Evolutionary conservation across 35 echinoderm and acorn worm species (phyloP), one percentile per base, ranked within the genome.

Genomic region (Hemicentrotus pulcherrimus): DNA sequence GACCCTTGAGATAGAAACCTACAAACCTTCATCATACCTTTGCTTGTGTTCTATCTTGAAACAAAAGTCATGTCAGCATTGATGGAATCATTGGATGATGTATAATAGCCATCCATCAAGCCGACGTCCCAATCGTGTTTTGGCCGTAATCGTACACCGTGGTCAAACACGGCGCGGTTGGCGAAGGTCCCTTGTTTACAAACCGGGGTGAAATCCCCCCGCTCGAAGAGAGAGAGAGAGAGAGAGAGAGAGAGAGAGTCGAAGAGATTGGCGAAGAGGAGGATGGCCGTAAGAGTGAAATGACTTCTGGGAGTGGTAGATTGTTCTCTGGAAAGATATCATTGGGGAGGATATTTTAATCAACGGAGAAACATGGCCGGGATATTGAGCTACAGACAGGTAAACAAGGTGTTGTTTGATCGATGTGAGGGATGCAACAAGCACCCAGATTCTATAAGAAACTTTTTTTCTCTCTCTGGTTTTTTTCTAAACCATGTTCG

Each of bases 101-200:
- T 90, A 90, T 90, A 33, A 47, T 90, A 33, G 46, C 32, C 88
- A 90, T 90, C 88, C 88, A 90, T 90, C 88, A 90, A 90, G 11
- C 4, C 88, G 88, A 90, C 46, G 88, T 90, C 88, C 88, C 88
- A 15, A 30, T 90, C 88, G 88, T 90, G 88, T 33, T 90, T 90
- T 78, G 65, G 65, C 65, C 19, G 88, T 90, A 90, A 90, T 47
- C 88, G 46, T 45, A 90, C 32, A 90, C 88, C 88, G 32, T 47
- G 88, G 88, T 90, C 88, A 90, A 90, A 90, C 88, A 90, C 46
- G 88, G 14, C 31, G 88, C 46, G 88, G 88, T 90, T 30, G 32
- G 19, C 88, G 32, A 24, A 90, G 88, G 88, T 90, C 88, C 88
- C 46, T 78, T 78, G 65, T 78, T 78, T 78, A 78, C 65, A 78